Evolutionary conservation across 92 coral and sea anemone species (phyloP).

Genomic region (Bergia puertoricense): DNA sequence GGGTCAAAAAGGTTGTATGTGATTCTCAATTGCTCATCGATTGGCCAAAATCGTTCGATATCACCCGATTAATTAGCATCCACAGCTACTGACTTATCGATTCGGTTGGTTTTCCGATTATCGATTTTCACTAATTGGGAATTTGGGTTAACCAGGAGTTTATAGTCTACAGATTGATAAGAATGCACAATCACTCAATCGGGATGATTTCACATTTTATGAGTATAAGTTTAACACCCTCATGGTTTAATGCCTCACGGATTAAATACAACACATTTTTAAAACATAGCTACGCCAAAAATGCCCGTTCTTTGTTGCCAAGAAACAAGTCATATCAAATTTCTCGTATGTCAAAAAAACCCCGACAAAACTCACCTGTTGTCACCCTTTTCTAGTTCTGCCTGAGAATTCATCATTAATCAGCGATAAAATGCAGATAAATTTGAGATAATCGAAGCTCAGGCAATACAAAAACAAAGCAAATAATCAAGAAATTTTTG

Average conservation of each 20-base stretch:
- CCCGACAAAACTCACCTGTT: neutral
- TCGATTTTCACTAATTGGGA: too few relatives aligned
- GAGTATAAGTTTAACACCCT: too few relatives aligned
- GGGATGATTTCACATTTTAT: too few relatives aligned
- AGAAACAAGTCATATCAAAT: neutral
- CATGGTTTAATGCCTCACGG: too few relatives aligned
- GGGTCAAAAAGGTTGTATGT: neutral
- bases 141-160: too few relatives aligned
- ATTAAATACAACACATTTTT: too few relatives aligned
- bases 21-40: neutral
- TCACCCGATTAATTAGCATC: neutral
- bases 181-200: too few relatives aligned
- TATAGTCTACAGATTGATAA: too few relatives aligned
- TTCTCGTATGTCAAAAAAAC: constrained; percentile 7
- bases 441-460: neutral
- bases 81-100: too few relatives aligned
- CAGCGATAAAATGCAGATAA: neutral
- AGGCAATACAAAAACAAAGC: neutral
- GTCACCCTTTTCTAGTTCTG: constrained; percentile 27
- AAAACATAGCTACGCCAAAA: too few relatives aligned
- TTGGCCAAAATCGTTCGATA: neutral
- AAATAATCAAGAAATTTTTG: neutral
- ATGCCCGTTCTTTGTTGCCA: neutral
- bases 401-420: constrained; percentile 31
- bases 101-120: too few relatives aligned